These are phyloP conservation scores for Anastrepha ludens DNA, from an alignment of 1,140 invertebrate species.

Conservation along the genomic window DNA sequence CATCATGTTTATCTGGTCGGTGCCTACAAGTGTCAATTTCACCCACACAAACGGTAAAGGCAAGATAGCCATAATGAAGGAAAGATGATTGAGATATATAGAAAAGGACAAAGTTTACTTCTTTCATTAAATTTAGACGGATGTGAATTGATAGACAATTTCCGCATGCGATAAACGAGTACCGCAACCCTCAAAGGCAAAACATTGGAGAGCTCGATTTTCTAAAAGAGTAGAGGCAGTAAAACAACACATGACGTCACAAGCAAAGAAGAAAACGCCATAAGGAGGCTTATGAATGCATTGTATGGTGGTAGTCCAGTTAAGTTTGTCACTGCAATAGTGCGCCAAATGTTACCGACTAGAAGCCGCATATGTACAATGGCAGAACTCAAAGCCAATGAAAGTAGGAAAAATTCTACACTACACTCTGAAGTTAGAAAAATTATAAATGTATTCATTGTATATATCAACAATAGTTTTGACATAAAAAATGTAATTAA, in stretches of 20 bases:
- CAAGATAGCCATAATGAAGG: not conserved
- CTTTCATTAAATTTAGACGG: not conserved
- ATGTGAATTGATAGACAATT: not conserved
- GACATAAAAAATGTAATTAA: too few species aligned
- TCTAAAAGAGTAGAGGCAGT: not conserved
- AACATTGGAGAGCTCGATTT: not conserved
- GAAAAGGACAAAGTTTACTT: slow-evolving; percentile 27
- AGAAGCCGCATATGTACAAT: too few species aligned
- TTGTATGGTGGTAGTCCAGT: too few species aligned
- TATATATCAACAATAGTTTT: too few species aligned
- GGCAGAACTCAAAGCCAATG: too few species aligned
- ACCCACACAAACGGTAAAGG: not conserved
- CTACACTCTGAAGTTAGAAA: too few species aligned
- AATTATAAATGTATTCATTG: too few species aligned
- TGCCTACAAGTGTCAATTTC: not conserved
- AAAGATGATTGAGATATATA: not conserved
- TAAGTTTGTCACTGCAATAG: too few species aligned
- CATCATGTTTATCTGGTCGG: not conserved
- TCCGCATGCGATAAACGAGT: not conserved
- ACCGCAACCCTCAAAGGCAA: not conserved
- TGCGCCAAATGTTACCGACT: too few species aligned
- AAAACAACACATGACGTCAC: not conserved
- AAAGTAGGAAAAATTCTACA: too few species aligned
- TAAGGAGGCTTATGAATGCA: too few species aligned
- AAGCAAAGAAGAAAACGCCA: too few species aligned